Percentiles rank a stretch among this genome's conserved stretches.
These are phyloP conservation scores for Drosophila melanica DNA, from an alignment of 1,140 invertebrate genomes.

Conservation along the genomic window DNA sequence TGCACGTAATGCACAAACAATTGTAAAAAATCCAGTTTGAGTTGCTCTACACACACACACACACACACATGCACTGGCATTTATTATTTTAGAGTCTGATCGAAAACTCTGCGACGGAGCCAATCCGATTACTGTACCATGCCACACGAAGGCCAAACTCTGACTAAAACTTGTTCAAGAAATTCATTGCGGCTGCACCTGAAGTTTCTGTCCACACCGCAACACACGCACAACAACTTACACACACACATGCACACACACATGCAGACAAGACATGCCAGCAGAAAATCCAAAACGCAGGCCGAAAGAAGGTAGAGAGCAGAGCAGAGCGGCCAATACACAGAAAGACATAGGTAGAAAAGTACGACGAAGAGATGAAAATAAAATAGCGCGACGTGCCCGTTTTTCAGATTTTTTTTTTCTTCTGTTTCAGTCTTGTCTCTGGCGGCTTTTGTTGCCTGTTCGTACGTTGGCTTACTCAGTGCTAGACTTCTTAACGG, in stretches of 20 bases:
- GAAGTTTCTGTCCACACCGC: slow-evolving; percentile 64
- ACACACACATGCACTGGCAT: slow-evolving; percentile 33
- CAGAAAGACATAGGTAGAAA: slow-evolving; percentile 63
- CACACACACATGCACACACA: slow-evolving; percentile 9
- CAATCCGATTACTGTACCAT: slow-evolving; percentile 82
- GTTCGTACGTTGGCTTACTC: slow-evolving; percentile 40
- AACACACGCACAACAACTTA: slow-evolving; percentile 31
- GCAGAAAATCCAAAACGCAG: slow-evolving; percentile 69
- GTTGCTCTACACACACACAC: slow-evolving; percentile 20
- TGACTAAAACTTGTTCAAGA: slow-evolving; percentile 83
- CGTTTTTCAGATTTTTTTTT: slow-evolving; percentile 76
- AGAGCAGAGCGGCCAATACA: slow-evolving; percentile 45
- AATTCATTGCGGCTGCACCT: slow-evolving; percentile 76
- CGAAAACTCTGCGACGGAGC: slow-evolving; percentile 39
- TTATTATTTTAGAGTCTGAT: slow-evolving; percentile 45
- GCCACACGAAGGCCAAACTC: slow-evolving; percentile 84
- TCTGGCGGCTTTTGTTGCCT: slow-evolving; percentile 23
- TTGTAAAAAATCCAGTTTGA: slow-evolving; percentile 53
- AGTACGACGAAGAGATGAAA: slow-evolving; percentile 66
- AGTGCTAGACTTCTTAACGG: slow-evolving; percentile 72
- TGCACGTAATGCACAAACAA: slow-evolving; percentile 42
- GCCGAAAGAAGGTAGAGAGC: slow-evolving; percentile 63
- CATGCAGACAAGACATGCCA: slow-evolving; percentile 68
- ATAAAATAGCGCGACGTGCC: slow-evolving; percentile 73
- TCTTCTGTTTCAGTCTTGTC: slow-evolving; percentile 16